A percentile compares a stretch with the other conserved stretches of the same genome.
Conservation (phyloP, 2,888 invertebrate genomes). For the Synanthedon formicaeformis region DNA sequence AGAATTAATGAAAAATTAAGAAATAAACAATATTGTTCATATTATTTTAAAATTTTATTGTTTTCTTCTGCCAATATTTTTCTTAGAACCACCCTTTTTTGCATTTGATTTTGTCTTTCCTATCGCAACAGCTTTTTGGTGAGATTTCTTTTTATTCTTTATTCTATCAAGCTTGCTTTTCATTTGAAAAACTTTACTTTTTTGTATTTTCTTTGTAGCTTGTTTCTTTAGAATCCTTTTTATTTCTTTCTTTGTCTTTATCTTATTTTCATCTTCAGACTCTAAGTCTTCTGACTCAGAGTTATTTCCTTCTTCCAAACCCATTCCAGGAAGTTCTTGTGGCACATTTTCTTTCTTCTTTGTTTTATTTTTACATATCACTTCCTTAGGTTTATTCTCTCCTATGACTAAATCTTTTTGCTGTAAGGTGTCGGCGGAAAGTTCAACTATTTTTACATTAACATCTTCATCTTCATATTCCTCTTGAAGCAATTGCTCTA, state of each 20-base stretch:
- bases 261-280: constrained; percentile 31
- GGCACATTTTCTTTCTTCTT: constrained; percentile 22
- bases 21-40: no score
- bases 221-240: constrained; percentile 78
- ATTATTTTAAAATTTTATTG: constrained; percentile 21
- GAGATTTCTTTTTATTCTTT: constrained; percentile 77
- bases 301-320: constrained; percentile 34
- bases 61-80: constrained; percentile 44
- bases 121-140: constrained; percentile 38
- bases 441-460: constrained; percentile 81
- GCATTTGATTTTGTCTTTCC: constrained; percentile 13
- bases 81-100: constrained; percentile 46
- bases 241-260: constrained; percentile 74
- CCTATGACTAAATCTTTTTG: constrained; percentile 80
- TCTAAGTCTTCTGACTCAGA: constrained; percentile 30
- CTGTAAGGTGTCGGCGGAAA: constrained; percentile 78
- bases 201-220: constrained; percentile 79
- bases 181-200: constrained; percentile 81
- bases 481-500: constrained; percentile 75
- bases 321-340: constrained; percentile 47
- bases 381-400: constrained; percentile 68
- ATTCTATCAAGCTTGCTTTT: constrained; percentile 78
- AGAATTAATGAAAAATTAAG: no score
- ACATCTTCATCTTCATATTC: constrained; percentile 84
- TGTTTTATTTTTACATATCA: constrained; percentile 14